These are phyloP conservation scores for Phoenicopterus ruber DNA, from an alignment of 2,113 vertebrate species.

Conservation along the genomic window DNA sequence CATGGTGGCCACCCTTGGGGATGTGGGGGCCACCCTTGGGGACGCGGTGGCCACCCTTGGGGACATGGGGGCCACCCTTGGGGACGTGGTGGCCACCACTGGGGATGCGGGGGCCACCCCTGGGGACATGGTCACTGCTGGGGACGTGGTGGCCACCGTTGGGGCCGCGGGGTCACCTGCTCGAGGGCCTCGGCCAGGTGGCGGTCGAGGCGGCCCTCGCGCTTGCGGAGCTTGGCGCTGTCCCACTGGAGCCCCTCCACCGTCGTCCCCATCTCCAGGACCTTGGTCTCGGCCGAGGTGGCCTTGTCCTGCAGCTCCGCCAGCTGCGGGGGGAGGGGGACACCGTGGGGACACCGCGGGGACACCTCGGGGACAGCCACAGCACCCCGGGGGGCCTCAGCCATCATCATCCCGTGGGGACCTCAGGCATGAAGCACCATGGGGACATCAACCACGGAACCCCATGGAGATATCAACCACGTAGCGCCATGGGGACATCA, in stretches of 20 bases:
- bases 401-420: no score
- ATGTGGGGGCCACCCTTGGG: not conserved
- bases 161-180: conserved; percentile 71
- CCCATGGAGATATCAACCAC: no score
- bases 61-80: not conserved
- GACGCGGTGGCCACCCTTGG: not conserved
- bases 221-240: conserved; percentile 90
- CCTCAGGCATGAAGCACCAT: no score
- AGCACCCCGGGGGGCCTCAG: no score
- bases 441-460: no score
- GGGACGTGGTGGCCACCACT: rapidly evolving
- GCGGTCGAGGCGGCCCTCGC: conserved; percentile 91
- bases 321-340: conserved; percentile 66
- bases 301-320: conserved; percentile 92
- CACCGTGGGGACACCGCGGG: not conserved
- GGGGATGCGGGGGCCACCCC: not conserved
- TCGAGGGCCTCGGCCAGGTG: conserved; percentile 90
- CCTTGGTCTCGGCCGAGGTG: conserved; percentile 89
- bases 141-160: not conserved
- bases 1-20: not conserved
- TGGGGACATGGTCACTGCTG: not conserved
- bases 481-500: no score
- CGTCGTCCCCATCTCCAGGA: conserved; percentile 92
- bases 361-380: not conserved
- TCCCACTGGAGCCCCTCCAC: conserved; percentile 95